phyloP scores from a whole-genome alignment of 2,113 vertebrate genomes.

The Clarias batrachus region DNA sequence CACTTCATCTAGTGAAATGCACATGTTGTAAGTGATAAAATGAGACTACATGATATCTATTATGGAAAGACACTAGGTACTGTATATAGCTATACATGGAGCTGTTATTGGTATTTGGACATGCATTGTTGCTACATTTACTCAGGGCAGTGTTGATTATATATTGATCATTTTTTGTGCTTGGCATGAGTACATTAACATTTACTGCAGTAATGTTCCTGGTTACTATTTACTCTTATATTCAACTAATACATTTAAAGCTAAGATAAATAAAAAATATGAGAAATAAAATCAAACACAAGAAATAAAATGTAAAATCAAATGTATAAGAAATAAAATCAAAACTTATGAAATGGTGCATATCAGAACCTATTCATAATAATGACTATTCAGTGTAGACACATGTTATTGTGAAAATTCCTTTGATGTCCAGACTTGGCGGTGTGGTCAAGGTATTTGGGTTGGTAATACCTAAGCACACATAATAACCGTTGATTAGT shows the following conservation, averaged over 20 bases:
- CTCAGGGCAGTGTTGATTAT: background rate
- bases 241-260: background rate
- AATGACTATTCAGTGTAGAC: background rate
- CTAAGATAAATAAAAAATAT: background rate
- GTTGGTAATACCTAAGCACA: slow-evolving; percentile 22
- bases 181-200: background rate
- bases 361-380: background rate
- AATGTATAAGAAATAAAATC: background rate
- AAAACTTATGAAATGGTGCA: background rate
- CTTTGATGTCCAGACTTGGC: slow-evolving; percentile 1
- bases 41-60: background rate
- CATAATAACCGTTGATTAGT: slow-evolving; percentile 46
- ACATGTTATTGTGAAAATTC: background rate
- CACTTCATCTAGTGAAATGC: background rate
- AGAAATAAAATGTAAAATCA: no score
- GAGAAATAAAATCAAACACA: background rate
- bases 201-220: background rate
- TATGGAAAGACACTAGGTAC: background rate
- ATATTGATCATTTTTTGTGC: background rate
- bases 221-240: background rate
- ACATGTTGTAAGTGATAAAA: background rate
- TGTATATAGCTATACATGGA: background rate
- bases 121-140: background rate
- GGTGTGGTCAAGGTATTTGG: slow-evolving; percentile 5
- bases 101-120: background rate